A percentile compares a stretch with the other conserved stretches of the same genome.
Evolutionary conservation across 35 echinoderm and acorn worm species (phyloP).

Genomic region (Lytechinus variegatus): DNA sequence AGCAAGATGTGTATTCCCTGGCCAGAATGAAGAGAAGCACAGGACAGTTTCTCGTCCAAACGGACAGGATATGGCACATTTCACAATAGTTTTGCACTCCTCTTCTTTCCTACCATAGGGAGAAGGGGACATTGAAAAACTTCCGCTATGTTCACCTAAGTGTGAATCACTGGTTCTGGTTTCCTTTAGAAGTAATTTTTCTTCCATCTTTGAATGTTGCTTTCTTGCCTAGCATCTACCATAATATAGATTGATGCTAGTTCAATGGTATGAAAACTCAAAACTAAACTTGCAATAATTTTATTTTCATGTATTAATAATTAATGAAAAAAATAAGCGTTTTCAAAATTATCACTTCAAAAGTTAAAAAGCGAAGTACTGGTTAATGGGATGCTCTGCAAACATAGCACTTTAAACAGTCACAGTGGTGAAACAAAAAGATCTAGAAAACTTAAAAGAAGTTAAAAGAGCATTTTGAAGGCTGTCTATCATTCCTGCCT

Average conservation of each 20-base stretch:
- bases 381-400: no score
- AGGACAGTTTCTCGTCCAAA: not conserved
- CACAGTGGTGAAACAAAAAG: no score
- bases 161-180: not conserved
- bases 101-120: conserved; percentile 21
- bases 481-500: not conserved
- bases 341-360: no score
- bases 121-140: not conserved
- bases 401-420: no score
- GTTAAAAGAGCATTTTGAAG: not conserved
- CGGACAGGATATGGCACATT: not conserved
- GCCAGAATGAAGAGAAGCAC: not conserved
- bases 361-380: no score
- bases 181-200: not conserved
- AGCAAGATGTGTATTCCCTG: not conserved
- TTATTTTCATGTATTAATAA: no score
- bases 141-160: conserved; percentile 18
- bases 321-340: no score
- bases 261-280: not conserved
- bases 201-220: not conserved
- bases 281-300: no score
- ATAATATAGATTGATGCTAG: not conserved
- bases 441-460: no score
- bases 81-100: not conserved
- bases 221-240: not conserved